Base-by-base conservation (phyloP, 2,888 invertebrate species). In the Epiblema foenella region DNA sequence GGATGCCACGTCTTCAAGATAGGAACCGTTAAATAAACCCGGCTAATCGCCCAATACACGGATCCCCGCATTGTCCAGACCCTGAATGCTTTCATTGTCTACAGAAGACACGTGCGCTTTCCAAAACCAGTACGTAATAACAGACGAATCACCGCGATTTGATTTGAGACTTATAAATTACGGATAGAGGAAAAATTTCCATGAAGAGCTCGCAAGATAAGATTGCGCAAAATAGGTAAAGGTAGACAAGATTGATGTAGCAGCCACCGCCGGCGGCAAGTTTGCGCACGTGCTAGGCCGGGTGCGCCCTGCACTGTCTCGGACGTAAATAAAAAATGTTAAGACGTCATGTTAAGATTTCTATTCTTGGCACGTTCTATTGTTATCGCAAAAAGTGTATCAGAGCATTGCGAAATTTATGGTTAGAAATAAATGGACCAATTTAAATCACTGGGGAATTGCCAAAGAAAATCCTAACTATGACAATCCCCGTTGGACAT, bases 201-300 rank as follows among this genome's bases (percentile, higher is more conserved):
- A 75, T 73, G 71, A 46, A 5, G 46, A 68, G 37, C 20, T 46
- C 51, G 63, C 72, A 76, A 77, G 82, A 82, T 85, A 86, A 85
- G 83, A 79, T 86, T 85, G 85, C 83, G 85, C 85, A 88, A 88
- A 83, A 85, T 83, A 82, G 82, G 83, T 81, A 81, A 86, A 87
- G 85, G 87, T 85, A 88, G 89, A 88, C 83, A 89, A 90, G 91
- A 93, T 90, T 88, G 87, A 92, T 92, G 91, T 92, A 89, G 89
- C 91, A 92, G 89, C 84, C 46, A 60, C 46, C 84, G 83, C 78
- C 78, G 79, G 85, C 79, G 80, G 85, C 79, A 86, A 89, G 85
- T 87, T 88, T 81, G 86, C 89, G 91, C 93, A 93, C 93, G 93
- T 93, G 93, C 89, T 87, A 68, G 78, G 84, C 86, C 92, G 88